Evolutionary conservation across 2,113 vertebrate species (phyloP), one percentile per base, ranked within the genome.

Genomic region (Pantherophis guttatus): DNA sequence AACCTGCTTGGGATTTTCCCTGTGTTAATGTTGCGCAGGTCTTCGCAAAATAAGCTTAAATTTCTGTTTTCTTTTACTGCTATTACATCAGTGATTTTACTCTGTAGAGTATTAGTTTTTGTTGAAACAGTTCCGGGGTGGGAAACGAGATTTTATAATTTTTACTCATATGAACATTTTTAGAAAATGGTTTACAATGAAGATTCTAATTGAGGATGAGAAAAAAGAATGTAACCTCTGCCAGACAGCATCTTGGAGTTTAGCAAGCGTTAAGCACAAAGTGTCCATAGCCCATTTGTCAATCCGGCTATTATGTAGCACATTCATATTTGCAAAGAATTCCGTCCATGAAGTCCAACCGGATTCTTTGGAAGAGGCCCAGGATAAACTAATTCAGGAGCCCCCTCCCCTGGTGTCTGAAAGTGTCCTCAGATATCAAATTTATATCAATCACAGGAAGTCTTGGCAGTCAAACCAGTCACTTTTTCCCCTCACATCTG

Each of bases 401-500:
- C 97, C 93, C 98, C 97, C 75, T 81, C 75, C 97, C 89, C 97
- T 97, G 96, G 97, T 95, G 97, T 97, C 94, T 53, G 95, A 70
- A 93, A 97, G 96, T 96, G 96, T 92, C 93, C 95, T 97, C 90
- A 89, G 91, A 95, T 97, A 96, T 97, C 96, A 96, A 93, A 95
- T 97, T 96, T 96, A 93, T 97, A 97, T 97, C 96, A 96, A 91
- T 97, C 96, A 92, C 96, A 96, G 96, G 96, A 97, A 96, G 95
- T 96, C 97, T 97, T 95, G 97, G 96, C 95, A 97, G 97, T 97
- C 96, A 95, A 95, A 96, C 94, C 91, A 95, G 94, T 95, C 94
- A 94, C 93, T 97, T 97, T 97, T 97, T 95, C 96, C 94, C 97
- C 96, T 97, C 95, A 97, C 96, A 97, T 98, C 97, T 98, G 97